Percentiles rank a stretch among this genome's conserved stretches.
phyloP scores from a whole-genome alignment of 2,797 vertebrate genomes.

The Tarsius wallacei region DNA sequence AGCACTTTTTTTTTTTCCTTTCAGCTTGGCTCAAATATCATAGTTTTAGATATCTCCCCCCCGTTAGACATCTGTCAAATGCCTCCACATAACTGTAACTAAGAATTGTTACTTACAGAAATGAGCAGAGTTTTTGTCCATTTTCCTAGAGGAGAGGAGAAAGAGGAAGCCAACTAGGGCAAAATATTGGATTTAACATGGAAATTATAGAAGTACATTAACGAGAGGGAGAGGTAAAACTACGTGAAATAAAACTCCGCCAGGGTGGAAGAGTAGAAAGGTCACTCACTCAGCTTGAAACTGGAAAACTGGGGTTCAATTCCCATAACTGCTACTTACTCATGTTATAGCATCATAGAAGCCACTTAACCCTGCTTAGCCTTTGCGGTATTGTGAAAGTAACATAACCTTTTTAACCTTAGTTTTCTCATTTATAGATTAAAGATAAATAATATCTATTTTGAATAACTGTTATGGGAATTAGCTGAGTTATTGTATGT shows the following conservation, averaged over 20 bases:
- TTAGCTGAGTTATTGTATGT: slow-evolving; percentile 34
- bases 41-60: slow-evolving; percentile 22
- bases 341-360: slow-evolving; percentile 38
- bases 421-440: slow-evolving; percentile 76
- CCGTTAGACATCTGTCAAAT: slow-evolving; percentile 32
- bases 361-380: slow-evolving; percentile 67
- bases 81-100: neutral
- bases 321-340: slow-evolving; percentile 73
- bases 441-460: slow-evolving; percentile 77
- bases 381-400: slow-evolving; percentile 62
- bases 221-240: neutral
- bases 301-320: slow-evolving; percentile 66
- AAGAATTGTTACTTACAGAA: slow-evolving; percentile 32
- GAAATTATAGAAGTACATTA: slow-evolving; percentile 11
- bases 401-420: slow-evolving; percentile 80
- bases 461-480: slow-evolving; percentile 65
- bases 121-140: neutral
- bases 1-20: neutral
- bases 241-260: neutral
- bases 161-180: neutral
- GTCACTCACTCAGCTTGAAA: slow-evolving; percentile 53
- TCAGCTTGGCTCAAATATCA: neutral
- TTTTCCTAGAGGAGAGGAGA: neutral
- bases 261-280: neutral
- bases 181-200: slow-evolving; percentile 18